Evolutionary conservation across 2,797 vertebrate species (phyloP).

Genomic region (Urocyon cinereoargenteus): DNA sequence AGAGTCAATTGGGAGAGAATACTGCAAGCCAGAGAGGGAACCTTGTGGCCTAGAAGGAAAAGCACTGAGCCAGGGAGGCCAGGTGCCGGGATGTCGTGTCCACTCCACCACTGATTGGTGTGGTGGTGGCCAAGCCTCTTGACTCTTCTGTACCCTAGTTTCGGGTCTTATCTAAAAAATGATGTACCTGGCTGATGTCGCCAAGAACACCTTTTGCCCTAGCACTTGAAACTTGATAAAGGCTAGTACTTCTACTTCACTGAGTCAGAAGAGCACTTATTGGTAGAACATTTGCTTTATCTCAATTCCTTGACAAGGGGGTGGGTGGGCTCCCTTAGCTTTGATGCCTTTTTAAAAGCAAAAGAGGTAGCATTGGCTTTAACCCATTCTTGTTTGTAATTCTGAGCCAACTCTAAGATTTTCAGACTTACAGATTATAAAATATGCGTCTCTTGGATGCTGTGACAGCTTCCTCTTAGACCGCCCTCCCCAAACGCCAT

Average conservation of each 20-base stretch:
- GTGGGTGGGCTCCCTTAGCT: neutral
- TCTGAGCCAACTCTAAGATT: conserved; percentile 17
- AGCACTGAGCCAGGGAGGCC: neutral
- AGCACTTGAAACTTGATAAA: neutral
- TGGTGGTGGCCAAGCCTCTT: neutral
- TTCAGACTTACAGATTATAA: neutral
- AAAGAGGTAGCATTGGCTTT: neutral
- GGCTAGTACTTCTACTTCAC: neutral
- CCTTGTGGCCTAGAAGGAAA: neutral
- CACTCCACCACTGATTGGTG: neutral
- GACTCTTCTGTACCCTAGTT: neutral
- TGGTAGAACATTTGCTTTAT: neutral
- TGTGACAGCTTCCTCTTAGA: neutral
- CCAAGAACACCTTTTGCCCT: neutral
- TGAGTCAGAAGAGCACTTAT: neutral
- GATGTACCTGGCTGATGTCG: neutral
- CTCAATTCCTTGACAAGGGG: neutral
- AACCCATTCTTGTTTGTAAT: neutral
- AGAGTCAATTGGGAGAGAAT: neutral
- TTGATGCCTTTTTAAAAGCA: neutral
- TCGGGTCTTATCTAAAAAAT: neutral
- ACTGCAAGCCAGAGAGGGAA: neutral
- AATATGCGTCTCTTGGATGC: neutral
- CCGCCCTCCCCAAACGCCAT: too few species aligned
- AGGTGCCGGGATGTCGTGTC: neutral